Evolutionary conservation across 2,797 vertebrate species (phyloP).

Genomic region (Microcaecilia unicolor): DNA sequence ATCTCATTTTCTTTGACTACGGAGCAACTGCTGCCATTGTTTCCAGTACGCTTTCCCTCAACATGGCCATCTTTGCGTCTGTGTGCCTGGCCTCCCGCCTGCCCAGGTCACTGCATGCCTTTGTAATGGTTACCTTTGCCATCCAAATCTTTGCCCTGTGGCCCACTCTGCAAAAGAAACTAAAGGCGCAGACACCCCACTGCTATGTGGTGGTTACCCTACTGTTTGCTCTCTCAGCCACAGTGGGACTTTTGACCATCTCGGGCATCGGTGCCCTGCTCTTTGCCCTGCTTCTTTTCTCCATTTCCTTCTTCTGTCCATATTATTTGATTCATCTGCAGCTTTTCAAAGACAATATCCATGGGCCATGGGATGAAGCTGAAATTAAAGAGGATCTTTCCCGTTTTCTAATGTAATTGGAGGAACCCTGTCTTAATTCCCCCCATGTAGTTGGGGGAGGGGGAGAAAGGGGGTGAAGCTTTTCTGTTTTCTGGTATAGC

Average conservation of each 20-base stretch:
- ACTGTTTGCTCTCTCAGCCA: constrained; percentile 63
- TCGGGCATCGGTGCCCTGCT: constrained; percentile 70
- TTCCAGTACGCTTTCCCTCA: constrained; percentile 88
- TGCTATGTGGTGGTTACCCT: constrained; percentile 68
- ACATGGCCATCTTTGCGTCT: constrained; percentile 89
- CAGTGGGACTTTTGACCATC: constrained; percentile 61
- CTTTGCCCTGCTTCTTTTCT: constrained; percentile 62
- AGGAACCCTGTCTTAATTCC: too few relatives aligned
- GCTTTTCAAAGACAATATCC: constrained; percentile 93
- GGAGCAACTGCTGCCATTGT: constrained; percentile 65
- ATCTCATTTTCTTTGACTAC: constrained; percentile 87
- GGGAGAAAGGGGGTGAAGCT: too few relatives aligned
- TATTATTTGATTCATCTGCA: constrained; percentile 80
- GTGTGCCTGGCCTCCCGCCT: constrained; percentile 90
- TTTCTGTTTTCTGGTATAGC: too few relatives aligned
- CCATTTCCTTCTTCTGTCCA: constrained; percentile 78
- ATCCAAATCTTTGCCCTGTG: constrained; percentile 91
- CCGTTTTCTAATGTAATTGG: constrained; percentile 68
- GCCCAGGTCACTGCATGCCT: constrained; percentile 81
- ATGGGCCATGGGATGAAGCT: constrained; percentile 95
- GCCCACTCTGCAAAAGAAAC: constrained; percentile 84
- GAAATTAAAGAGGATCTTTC: constrained; percentile 91
- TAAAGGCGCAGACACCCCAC: constrained; percentile 59
- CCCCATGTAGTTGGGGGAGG: too few relatives aligned
- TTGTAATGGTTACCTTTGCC: constrained; percentile 87